Conservation (phyloP, 92 coral and sea anemone species). For the Phymanthus crucifer region DNA sequence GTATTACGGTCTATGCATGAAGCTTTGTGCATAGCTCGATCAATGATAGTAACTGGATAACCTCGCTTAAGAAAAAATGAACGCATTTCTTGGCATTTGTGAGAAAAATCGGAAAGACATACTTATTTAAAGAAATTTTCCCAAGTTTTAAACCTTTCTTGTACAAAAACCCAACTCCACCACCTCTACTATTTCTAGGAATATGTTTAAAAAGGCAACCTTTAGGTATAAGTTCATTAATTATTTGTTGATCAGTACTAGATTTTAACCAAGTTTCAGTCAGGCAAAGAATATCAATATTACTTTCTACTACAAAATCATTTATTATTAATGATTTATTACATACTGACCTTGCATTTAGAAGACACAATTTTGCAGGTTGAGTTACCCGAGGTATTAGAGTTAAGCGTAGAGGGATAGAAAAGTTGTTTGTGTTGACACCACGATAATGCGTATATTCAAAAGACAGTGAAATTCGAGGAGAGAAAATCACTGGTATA, state of each 20-base stretch:
- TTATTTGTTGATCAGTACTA: slow-evolving; percentile 8
- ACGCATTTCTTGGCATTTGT: too few relatives aligned
- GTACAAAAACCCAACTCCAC: slow-evolving; percentile 20
- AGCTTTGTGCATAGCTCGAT: too few relatives aligned
- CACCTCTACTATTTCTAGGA: slow-evolving; percentile 15
- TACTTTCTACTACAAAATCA: neutral
- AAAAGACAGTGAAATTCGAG: neutral
- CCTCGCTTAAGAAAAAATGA: too few relatives aligned
- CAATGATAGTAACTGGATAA: too few relatives aligned
- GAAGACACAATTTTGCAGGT: neutral
- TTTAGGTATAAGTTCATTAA: slow-evolving; percentile 17
- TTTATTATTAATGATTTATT: neutral
- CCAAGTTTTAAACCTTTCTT: neutral
- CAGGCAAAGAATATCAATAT: slow-evolving; percentile 1
- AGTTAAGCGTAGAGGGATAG: neutral
- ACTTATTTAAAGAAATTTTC: neutral
- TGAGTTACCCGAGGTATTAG: neutral
- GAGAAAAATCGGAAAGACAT: too few relatives aligned
- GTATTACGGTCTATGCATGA: too few relatives aligned
- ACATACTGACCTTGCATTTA: neutral
- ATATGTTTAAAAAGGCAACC: slow-evolving; percentile 15
- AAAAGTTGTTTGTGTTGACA: neutral
- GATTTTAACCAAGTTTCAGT: slow-evolving; percentile 24
- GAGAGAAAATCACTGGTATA: neutral
- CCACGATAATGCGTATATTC: neutral